phyloP scores from a whole-genome alignment of 2,113 vertebrate genomes.

The Petaurus breviceps region DNA sequence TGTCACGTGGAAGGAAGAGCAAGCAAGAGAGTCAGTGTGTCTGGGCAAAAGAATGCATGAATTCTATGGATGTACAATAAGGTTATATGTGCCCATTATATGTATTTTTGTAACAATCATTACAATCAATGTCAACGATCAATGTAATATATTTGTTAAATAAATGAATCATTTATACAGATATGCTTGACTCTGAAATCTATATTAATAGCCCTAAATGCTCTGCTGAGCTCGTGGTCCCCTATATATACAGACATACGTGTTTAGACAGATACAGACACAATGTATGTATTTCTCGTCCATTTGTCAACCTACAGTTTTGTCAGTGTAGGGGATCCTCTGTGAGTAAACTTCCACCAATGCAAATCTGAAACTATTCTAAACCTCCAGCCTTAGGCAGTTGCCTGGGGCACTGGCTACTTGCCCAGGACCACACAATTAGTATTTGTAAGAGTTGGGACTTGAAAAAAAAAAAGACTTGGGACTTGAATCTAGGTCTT shows the following conservation, averaged over 20 bases:
- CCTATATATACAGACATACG: neutral
- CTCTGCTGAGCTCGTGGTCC: neutral
- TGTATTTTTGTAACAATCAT: neutral
- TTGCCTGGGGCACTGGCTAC: neutral
- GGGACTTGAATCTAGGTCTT: neutral
- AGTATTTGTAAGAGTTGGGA: neutral
- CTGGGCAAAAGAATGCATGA: neutral
- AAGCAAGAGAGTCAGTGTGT: neutral
- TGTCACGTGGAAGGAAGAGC: neutral
- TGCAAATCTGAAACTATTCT: neutral
- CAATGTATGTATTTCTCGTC: neutral
- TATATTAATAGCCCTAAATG: neutral
- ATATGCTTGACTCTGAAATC: neutral
- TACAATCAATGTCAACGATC: neutral
- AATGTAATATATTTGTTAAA: neutral
- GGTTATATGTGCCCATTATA: neutral
- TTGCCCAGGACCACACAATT: neutral
- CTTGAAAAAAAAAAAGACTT: neutral
- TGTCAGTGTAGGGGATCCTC: neutral
- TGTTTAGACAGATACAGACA: neutral
- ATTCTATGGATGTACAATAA: neutral
- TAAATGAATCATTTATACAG: neutral
- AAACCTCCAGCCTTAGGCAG: neutral
- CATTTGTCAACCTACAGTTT: neutral
- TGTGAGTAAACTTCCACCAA: neutral